Evolutionary conservation across 2,797 vertebrate species (phyloP), one percentile per base, ranked within the genome.

Genomic region (Semaprochilodus insignis): DNA sequence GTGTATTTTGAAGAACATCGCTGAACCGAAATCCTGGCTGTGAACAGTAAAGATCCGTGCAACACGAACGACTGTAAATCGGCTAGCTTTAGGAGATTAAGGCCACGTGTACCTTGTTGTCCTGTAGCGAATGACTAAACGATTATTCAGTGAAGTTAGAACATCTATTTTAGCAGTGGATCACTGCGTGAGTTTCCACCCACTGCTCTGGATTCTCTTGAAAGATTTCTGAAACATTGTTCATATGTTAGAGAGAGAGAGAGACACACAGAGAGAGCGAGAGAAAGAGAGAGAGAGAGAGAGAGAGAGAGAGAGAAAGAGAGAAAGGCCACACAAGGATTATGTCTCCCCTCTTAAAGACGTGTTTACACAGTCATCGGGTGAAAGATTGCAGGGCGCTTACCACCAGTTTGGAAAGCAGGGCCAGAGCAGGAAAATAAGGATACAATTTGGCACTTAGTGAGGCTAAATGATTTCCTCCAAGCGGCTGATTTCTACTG

Each of bases 381-480:
- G 94, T 96, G 95, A 96, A 95, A 95, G 95, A 96, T 95, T 96
- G 94, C 96, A 96, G 95, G 93, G 95, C 92, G 93, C 91, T 92
- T 94, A 95, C 93, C 94, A 88, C 95, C 94, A 92, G 94, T 95
- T 95, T 94, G 95, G 94, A 96, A 95, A 95, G 92, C 92, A 91
- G 94, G 96, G 94, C 95, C 95, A 96, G 95, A 94, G 94, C 94
- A 95, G 94, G 94, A 95, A 95, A 96, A 95, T 96, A 95, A 96
- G 96, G 95, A 96, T 95, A 95, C 95, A 96, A 96, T 96, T 96
- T 96, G 95, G 95, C 96, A 96, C 96, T 96, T 96, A 96, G 91
- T 91, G 93, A 95, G 93, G 95, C 95, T 96, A 96, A 96, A 96
- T 96, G 93, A 96, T 96, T 97, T 96, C 96, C 96, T 96, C 95